These are phyloP conservation scores for Stegostoma tigrinum DNA, from an alignment of 2,113 vertebrate species.

Conservation along the genomic window DNA sequence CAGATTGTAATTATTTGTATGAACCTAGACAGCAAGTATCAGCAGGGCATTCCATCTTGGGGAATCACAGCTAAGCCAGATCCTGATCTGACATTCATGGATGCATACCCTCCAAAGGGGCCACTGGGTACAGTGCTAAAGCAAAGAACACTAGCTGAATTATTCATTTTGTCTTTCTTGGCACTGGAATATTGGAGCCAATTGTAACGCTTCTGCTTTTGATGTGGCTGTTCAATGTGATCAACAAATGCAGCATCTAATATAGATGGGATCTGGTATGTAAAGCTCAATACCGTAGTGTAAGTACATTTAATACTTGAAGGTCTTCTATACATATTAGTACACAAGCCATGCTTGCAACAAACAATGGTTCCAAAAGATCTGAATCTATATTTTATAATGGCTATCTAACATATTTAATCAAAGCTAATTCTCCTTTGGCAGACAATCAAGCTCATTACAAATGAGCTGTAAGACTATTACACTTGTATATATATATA, in stretches of 20 bases:
- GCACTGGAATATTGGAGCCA: neutral
- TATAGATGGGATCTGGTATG: neutral
- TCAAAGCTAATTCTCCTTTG: slow-evolving; percentile 12
- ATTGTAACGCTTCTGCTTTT: neutral
- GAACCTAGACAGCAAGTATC: neutral
- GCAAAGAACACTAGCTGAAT: neutral
- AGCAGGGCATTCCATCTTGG: neutral
- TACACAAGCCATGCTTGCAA: neutral
- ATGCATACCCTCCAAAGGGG: neutral
- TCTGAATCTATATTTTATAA: neutral
- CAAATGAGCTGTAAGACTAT: slow-evolving; percentile 22
- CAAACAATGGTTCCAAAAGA: neutral
- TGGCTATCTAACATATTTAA: neutral
- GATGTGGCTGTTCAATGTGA: neutral
- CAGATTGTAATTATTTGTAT: neutral
- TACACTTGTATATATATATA: neutral
- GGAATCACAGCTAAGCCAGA: neutral
- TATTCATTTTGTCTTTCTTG: neutral
- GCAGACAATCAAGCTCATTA: slow-evolving; percentile 10
- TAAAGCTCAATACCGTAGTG: neutral
- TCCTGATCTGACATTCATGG: neutral
- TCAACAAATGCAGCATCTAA: neutral
- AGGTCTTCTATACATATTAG: neutral
- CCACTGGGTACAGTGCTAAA: neutral
- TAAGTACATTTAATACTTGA: neutral